A percentile compares a stretch with the other conserved stretches of the same genome.
phyloP scores from a whole-genome alignment of 2,113 vertebrate species.

The Cromileptes altivelis region DNA sequence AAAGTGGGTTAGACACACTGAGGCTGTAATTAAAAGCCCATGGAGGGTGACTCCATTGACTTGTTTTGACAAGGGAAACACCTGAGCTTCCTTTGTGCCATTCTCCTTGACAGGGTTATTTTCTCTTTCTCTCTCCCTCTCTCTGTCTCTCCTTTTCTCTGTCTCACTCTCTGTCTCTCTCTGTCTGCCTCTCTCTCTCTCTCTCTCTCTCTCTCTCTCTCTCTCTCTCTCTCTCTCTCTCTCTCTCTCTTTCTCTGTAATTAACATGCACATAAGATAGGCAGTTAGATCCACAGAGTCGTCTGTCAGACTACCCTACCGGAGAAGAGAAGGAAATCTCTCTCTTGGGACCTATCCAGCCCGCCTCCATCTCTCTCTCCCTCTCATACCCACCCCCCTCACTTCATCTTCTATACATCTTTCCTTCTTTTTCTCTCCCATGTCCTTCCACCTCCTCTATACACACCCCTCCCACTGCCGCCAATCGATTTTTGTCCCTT shows the following conservation, averaged over 20 bases:
- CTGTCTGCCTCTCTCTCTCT: no score
- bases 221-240: background rate
- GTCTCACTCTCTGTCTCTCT: background rate
- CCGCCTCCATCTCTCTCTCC: constrained; percentile 25
- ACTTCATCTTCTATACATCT: constrained; percentile 46
- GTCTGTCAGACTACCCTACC: constrained; percentile 67
- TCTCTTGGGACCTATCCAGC: constrained; percentile 66
- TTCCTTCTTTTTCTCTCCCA: constrained; percentile 23
- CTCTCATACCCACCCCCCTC: constrained; percentile 26
- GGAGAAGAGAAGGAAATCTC: constrained; percentile 62
- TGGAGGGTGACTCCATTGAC: constrained; percentile 34
- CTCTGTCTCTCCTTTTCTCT: background rate
- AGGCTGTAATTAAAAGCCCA: constrained; percentile 39
- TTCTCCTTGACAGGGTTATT: constrained; percentile 39
- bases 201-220: background rate
- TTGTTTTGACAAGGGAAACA: constrained; percentile 68
- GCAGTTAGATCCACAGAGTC: constrained; percentile 60
- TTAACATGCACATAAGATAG: constrained; percentile 77
- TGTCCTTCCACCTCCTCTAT: constrained; percentile 35
- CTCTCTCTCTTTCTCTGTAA: constrained; percentile 35
- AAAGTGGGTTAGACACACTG: background rate
- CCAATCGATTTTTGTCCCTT: constrained; percentile 64
- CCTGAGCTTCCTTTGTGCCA: constrained; percentile 71
- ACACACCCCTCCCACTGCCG: constrained; percentile 20
- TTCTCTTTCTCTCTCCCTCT: background rate